Base-by-base conservation (phyloP, 2,113 vertebrate species). In the Corythaeola cristata region DNA sequence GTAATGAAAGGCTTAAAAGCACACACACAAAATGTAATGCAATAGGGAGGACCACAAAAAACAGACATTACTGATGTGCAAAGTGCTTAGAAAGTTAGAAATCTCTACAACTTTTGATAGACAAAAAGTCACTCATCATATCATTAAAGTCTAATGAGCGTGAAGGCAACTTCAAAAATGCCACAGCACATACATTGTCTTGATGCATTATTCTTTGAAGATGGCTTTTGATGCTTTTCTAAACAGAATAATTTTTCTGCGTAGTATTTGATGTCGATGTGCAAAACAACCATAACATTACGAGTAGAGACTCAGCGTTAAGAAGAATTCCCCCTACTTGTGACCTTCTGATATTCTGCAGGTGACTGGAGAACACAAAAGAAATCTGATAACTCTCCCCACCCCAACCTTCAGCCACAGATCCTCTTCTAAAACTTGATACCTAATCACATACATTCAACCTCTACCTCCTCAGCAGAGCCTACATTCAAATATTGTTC, bases 201-300 rank as follows among this genome's bases (percentile, higher is more conserved):
- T 64, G 77, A 79, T 35, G 37, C 35, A 30, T 23, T 80, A 56
- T 35, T 92, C 93, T 97, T 96, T 96, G 92, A 96, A 97, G 84
- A 69, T 6, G 19, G 50, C 13, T 88, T 97, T 97, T 92, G 89
- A 94, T 95, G 77, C 50, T 93, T 96, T 97, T 95, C 87, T 91
- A 96, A 96, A 97, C 77, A 91, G 94, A 95, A 66, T 95, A 76
- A 93, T 85, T 92, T 83, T 94, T 91, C 60, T 3, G 3, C 28
- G 5, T 45, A 89, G 55, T 16, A 91, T 97, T 93, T 96, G 84
- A 88, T 89, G 81, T 79, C 91, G 74, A 85, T 47, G 55, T 74
- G 47, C 58, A 95, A 97, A 95, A 60, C 58, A 92, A 22, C 78
- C 17, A 66, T 27, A 84, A 45, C 82, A 35, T 39, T 59, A 41